Evolutionary conservation across 2,113 vertebrate species (phyloP).

Genomic region (Myotis yumanensis): DNA sequence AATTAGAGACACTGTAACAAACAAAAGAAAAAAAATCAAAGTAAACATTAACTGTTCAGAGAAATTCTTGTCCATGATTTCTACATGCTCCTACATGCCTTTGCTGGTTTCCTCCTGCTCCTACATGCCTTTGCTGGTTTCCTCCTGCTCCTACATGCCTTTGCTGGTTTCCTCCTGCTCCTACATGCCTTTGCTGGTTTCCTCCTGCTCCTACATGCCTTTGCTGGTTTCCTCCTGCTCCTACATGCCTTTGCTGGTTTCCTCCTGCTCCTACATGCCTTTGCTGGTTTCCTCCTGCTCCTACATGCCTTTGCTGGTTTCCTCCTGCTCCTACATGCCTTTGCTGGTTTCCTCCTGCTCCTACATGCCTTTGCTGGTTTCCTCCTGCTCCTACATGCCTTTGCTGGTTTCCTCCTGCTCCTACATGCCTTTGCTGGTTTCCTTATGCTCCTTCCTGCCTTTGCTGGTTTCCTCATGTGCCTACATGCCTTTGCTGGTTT

Average conservation of each 20-base stretch:
- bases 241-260: not conserved
- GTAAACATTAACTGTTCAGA: not conserved
- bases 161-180: not conserved
- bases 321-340: not conserved
- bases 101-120: not conserved
- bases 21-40: not conserved
- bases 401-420: no score
- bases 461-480: no score
- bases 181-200: not conserved
- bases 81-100: no score
- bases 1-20: not conserved
- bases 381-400: no score
- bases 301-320: not conserved
- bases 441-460: no score
- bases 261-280: not conserved
- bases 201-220: not conserved
- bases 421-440: no score
- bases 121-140: not conserved
- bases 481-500: not conserved
- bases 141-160: not conserved
- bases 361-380: no score
- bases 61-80: not conserved
- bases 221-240: not conserved
- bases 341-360: no score
- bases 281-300: not conserved